phyloP scores from a whole-genome alignment of 92 coral and sea anemone genomes.

The Hydrozoanthus gracilis region DNA sequence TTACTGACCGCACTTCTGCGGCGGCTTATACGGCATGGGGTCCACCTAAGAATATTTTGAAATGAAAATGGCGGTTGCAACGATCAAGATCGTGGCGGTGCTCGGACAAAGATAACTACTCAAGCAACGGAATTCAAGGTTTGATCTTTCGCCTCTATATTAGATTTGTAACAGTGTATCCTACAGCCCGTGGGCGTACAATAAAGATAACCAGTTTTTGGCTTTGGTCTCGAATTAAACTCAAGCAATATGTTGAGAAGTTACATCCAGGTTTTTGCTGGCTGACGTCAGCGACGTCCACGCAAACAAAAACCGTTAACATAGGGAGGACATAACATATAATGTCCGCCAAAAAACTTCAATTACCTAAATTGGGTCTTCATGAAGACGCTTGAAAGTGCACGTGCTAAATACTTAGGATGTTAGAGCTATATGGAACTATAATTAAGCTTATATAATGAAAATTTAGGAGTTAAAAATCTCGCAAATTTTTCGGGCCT shows the following conservation, averaged over 20 bases:
- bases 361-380: neutral
- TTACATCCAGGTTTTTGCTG: too few species aligned
- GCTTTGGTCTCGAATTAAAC: neutral
- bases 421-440: neutral
- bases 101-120: too few species aligned
- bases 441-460: too few species aligned
- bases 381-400: neutral
- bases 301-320: neutral
- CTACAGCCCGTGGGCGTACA: too few species aligned
- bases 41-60: too few species aligned
- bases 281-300: neutral
- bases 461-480: neutral
- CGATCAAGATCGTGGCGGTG: too few species aligned
- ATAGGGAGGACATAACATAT: neutral
- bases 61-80: too few species aligned
- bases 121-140: too few species aligned
- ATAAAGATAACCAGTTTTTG: neutral
- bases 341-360: neutral
- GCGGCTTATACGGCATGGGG: too few species aligned
- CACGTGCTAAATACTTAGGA: neutral
- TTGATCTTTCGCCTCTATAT: too few species aligned
- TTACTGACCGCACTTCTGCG: too few species aligned
- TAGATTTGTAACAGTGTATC: too few species aligned
- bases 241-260: neutral
- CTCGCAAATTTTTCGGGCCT: neutral